These are phyloP conservation scores for Euclidia mi DNA, from an alignment of 2,888 invertebrate species.

Conservation along the genomic window DNA sequence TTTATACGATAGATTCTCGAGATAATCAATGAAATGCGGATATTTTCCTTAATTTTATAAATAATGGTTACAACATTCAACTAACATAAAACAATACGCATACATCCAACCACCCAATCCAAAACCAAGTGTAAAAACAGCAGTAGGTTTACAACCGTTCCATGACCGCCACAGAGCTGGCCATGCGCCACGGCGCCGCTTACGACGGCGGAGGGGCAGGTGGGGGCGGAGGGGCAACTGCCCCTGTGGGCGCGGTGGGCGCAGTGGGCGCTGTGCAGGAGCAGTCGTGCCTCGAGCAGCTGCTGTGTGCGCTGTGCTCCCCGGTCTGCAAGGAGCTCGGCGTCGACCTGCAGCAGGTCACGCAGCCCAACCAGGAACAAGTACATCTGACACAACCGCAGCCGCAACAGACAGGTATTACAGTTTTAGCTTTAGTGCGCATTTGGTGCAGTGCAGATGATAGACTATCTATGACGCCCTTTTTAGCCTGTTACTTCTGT, in stretches of 20 bases:
- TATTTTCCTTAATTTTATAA: no score
- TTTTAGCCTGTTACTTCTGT: no score
- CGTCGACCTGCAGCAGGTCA: slow-evolving; percentile 77
- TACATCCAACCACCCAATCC: no score
- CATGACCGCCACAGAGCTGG: slow-evolving; percentile 77
- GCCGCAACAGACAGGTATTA: slow-evolving; percentile 69
- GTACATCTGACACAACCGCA: slow-evolving; percentile 82
- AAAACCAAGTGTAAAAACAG: not conserved
- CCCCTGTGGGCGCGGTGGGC: slow-evolving; percentile 35
- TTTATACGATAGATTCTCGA: no score
- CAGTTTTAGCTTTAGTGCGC: no score
- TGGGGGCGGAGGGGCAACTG: slow-evolving; percentile 55
- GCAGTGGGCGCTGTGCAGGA: slow-evolving; percentile 56
- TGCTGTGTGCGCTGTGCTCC: slow-evolving; percentile 84
- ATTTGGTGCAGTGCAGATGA: no score
- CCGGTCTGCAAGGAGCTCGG: slow-evolving; percentile 88
- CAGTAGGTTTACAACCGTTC: slow-evolving; percentile 7
- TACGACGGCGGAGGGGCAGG: slow-evolving; percentile 77
- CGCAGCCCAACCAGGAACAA: slow-evolving; percentile 67
- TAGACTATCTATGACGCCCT: no score
- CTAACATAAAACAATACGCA: no score
- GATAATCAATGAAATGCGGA: no score
- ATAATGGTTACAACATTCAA: no score
- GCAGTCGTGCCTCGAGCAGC: slow-evolving; percentile 81
- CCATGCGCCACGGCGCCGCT: slow-evolving; percentile 77